Evolutionary conservation across 2,888 invertebrate species (phyloP).

Genomic region (Noctua janthina): DNA sequence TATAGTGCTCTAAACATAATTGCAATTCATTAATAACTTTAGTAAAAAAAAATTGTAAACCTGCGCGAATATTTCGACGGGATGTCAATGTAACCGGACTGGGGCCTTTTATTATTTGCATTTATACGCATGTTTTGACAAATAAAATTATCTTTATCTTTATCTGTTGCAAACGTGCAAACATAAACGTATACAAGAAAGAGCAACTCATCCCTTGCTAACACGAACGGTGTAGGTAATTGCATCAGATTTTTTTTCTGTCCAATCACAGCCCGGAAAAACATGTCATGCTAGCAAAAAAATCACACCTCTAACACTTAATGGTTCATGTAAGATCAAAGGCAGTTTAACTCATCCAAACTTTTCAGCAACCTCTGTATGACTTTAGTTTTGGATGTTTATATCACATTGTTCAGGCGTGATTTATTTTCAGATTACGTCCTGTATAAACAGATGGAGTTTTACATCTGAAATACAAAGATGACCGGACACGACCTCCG

Average conservation of each 20-base stretch:
- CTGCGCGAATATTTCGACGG: no score
- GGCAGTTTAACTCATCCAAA: neutral
- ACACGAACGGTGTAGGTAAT: slow-evolving; percentile 1
- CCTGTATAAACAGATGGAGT: slow-evolving; percentile 25
- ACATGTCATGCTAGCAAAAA: neutral
- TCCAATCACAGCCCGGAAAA: slow-evolving; percentile 5
- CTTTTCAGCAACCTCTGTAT: neutral
- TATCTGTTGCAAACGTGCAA: slow-evolving; percentile 5
- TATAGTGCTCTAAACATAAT: no score
- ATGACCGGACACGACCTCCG: slow-evolving; percentile 51
- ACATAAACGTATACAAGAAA: slow-evolving; percentile 1
- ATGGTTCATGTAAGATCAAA: neutral
- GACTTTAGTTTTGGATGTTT: slow-evolving; percentile 1
- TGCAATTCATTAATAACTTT: no score
- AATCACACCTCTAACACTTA: no score
- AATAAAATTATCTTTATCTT: no score
- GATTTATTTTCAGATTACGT: slow-evolving; percentile 26
- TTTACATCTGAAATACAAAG: slow-evolving; percentile 20
- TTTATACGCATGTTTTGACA: no score
- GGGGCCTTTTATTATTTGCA: no score
- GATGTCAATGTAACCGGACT: no score
- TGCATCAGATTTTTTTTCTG: slow-evolving; percentile 14
- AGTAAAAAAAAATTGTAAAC: no score
- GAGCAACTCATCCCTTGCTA: slow-evolving; percentile 23
- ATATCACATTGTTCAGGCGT: slow-evolving; percentile 23